phyloP scores from a whole-genome alignment of 2,888 invertebrate genomes.

The Agrypnus murinus region DNA sequence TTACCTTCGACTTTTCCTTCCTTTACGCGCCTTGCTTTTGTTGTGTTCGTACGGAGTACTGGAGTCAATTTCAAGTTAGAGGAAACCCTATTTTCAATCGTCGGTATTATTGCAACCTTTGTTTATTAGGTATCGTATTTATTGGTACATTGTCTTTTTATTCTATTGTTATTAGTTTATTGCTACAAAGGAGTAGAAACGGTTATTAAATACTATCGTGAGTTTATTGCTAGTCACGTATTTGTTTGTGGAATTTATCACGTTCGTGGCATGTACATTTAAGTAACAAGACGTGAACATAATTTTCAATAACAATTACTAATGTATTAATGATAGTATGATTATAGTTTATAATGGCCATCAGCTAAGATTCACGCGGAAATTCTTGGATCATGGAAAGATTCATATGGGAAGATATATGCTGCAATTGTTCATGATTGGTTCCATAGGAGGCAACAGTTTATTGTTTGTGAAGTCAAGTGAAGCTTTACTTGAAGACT shows the following conservation, averaged over 20 bases:
- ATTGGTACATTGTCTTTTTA: slow-evolving; percentile 5
- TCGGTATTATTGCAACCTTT: slow-evolving; percentile 3
- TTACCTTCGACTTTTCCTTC: slow-evolving; percentile 12
- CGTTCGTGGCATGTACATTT: not conserved
- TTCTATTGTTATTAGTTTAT: not conserved
- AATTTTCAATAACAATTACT: not conserved
- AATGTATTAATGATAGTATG: no score
- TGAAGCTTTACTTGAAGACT: no score
- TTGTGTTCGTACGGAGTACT: slow-evolving; percentile 1
- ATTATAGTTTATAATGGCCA: no score
- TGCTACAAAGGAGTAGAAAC: not conserved
- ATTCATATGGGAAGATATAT: no score
- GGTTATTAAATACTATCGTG: not conserved
- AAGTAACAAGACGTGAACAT: slow-evolving; percentile 6
- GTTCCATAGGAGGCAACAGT: no score
- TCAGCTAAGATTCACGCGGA: no score
- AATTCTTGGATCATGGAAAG: no score
- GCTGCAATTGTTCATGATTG: no score
- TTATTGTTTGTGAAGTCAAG: no score
- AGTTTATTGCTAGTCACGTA: slow-evolving; percentile 8
- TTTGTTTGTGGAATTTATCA: slow-evolving; percentile 19
- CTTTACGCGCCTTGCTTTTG: not conserved
- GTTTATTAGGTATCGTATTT: slow-evolving; percentile 1
- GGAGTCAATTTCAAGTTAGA: slow-evolving; percentile 4
- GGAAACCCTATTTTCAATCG: no score